Evolutionary conservation across 2,888 invertebrate species (phyloP), one percentile per base, ranked within the genome.

Genomic region (Gryllus longicercus): DNA sequence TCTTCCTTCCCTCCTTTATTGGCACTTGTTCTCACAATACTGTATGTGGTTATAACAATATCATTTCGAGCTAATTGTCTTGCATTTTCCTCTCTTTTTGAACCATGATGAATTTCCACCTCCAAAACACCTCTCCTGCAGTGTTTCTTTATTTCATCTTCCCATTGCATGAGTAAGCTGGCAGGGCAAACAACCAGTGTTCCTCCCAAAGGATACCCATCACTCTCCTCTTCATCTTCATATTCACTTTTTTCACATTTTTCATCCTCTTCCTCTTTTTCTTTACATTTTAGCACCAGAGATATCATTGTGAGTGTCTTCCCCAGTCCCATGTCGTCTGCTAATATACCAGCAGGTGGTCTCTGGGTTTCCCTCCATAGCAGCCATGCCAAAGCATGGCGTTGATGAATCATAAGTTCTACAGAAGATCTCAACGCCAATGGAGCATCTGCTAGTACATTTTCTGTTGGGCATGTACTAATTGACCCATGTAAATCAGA

Each of bases 131-230:
- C 91, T 11, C 91, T 85, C 75, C 87, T 86, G 78, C 93, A 90
- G 84, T 94, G 92, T 51, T 89, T 89, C 14, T 88, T 85, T 12
- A 97, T 92, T 87, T 98, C 97, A 18, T 87, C 89, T 81, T 93
- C 92, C 98, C 98, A 99, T 86, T 99, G 98, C 83, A 93, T 91
- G 80, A 98, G 88, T 77, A 99, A 90, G 76, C 96, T 96, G 3
- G 98, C 96, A 0, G 98, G 98, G 85, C 97, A 96, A 2, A 99
- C 91, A 0, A 99, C 93, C n/a, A 99, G 88, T 0, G 95, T 96
- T 25, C 94, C 93, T 16, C 94, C 95, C 63, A 87, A 18, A 77
- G 50, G 49, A 18, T 12, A 49, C 5, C 50, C 78, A 21, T 74
- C 76, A 38, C 49, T 38, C 51, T 78, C 63, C 21, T 51, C 75